Conservation (phyloP, 2,797 vertebrate species). For the Chiroxiphia lanceolata region DNA sequence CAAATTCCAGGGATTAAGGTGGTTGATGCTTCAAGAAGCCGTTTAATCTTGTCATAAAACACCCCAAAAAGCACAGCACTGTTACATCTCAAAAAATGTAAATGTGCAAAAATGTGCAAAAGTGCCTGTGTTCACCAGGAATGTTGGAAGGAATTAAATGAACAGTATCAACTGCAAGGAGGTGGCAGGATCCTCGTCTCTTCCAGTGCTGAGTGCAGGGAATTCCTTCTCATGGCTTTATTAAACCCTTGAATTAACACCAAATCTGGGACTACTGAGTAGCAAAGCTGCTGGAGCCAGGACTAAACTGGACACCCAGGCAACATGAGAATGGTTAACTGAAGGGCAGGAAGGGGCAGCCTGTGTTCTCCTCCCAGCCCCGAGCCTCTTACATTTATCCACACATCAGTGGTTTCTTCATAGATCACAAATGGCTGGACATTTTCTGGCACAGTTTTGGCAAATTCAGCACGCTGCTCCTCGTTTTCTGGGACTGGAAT, state of each 20-base stretch:
- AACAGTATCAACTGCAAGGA: not conserved
- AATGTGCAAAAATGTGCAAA: not conserved
- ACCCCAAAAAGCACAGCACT: not conserved
- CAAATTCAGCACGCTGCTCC: constrained; percentile 81
- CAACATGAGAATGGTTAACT: not conserved
- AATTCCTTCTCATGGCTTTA: not conserved
- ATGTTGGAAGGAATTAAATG: not conserved
- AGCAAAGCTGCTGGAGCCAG: not conserved
- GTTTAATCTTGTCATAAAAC: not conserved
- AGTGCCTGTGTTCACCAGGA: not conserved
- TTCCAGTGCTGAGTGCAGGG: not conserved
- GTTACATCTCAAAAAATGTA: not conserved
- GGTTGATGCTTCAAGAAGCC: not conserved
- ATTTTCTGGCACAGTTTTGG: constrained; percentile 83
- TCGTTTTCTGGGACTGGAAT: constrained; percentile 83
- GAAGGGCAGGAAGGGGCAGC: not conserved
- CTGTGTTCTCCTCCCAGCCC: not conserved
- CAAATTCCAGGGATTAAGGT: not conserved
- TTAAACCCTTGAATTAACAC: not conserved
- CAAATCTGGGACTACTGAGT: not conserved
- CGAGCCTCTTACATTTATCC: constrained; percentile 83
- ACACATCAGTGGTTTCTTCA: constrained; percentile 91
- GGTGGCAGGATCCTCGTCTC: not conserved
- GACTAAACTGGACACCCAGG: not conserved
- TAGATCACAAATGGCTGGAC: constrained; percentile 91